Conservation (phyloP, 1,140 invertebrate genomes). For the Drosophila orena region DNA sequence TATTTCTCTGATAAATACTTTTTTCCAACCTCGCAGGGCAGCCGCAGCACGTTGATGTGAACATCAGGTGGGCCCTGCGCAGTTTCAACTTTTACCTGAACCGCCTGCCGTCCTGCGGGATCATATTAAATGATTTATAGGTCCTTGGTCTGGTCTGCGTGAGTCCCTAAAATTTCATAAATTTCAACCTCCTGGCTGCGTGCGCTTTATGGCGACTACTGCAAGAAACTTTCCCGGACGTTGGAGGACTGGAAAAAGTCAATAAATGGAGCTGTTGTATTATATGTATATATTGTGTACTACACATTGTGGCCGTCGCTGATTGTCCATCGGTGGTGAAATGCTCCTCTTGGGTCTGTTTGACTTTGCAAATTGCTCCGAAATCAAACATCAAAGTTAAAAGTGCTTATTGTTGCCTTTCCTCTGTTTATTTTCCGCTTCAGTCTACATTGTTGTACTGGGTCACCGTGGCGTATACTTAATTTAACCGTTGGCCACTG, state of each 20-base stretch:
- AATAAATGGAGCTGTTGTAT: conserved; percentile 53
- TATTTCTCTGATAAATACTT: not conserved
- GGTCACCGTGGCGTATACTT: conserved; percentile 44
- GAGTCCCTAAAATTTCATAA: conserved; percentile 73
- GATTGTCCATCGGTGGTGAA: conserved; percentile 17
- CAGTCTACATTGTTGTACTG: conserved; percentile 30
- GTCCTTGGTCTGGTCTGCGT: conserved; percentile 63
- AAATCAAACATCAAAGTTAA: conserved; percentile 66
- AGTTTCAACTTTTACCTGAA: conserved; percentile 17
- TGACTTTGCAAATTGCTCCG: conserved; percentile 56
- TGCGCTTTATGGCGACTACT: conserved; percentile 56
- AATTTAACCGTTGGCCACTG: conserved; percentile 28
- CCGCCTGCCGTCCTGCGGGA: conserved; percentile 37
- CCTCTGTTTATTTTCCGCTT: conserved; percentile 47
- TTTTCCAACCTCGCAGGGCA: conserved; percentile 25
- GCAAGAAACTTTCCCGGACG: conserved; percentile 43
- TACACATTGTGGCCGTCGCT: conserved; percentile 44
- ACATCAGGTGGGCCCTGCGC: conserved; percentile 55
- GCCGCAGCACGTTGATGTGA: conserved; percentile 55
- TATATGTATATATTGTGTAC: conserved; percentile 32
- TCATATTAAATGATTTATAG: conserved; percentile 73
- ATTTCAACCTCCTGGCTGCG: conserved; percentile 54
- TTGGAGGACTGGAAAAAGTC: conserved; percentile 27
- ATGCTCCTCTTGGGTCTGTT: conserved; percentile 33
- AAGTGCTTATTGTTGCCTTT: conserved; percentile 57